phyloP scores from a whole-genome alignment of 2,113 vertebrate species.

The Callipepla californica region DNA sequence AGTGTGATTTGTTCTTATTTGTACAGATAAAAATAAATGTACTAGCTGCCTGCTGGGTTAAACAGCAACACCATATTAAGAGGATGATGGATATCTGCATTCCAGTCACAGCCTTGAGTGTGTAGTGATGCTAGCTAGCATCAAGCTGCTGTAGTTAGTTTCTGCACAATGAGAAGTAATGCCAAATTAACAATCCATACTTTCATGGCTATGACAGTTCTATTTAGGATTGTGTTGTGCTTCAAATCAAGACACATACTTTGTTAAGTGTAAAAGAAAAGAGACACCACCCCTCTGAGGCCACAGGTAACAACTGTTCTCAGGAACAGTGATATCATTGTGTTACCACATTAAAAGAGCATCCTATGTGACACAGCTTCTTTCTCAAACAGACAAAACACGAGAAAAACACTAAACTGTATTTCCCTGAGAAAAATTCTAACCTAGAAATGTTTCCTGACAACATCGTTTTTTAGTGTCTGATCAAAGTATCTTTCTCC shows the following conservation, averaged over 20 bases:
- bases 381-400: neutral
- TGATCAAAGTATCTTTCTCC: neutral
- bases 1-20: neutral
- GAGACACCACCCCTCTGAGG: neutral
- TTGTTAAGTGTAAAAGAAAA: neutral
- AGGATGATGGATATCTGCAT: neutral
- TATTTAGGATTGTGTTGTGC: neutral
- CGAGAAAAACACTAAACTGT: neutral
- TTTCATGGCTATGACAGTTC: neutral
- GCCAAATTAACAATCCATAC: neutral
- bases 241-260: neutral
- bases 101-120: neutral
- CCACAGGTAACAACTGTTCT: neutral
- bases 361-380: neutral
- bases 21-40: neutral
- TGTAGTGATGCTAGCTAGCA: neutral
- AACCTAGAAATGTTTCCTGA: neutral
- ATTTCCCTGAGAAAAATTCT: neutral
- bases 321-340: neutral
- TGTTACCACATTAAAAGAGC: neutral
- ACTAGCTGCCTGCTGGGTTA: neutral
- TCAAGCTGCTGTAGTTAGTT: neutral
- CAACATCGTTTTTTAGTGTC: neutral
- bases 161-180: fast-evolving
- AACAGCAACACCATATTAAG: neutral